Evolutionary conservation across 2,797 vertebrate species (phyloP), one percentile per base, ranked within the genome.

Genomic region (Gouania willdenowi): DNA sequence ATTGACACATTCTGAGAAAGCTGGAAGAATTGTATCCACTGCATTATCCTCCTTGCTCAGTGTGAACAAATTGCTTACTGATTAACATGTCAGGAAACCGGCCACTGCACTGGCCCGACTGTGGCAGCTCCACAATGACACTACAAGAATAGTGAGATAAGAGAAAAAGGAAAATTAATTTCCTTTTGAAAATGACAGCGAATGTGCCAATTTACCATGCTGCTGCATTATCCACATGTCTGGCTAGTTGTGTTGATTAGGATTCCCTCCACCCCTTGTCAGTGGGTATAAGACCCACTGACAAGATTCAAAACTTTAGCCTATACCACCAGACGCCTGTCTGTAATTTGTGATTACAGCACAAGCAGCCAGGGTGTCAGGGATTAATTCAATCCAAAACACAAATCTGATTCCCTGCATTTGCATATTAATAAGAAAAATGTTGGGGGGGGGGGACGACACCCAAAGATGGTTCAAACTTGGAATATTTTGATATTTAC

Each of bases 381-480:
- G 83, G 85, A 89, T 87, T 90, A 88, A 89, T 86, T 83, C 78
- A 83, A 86, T 86, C 85, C 82, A 77, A 55, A 54, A 57, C 59
- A 61, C 47, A 81, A 81, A 85, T 88, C 79, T 88, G 75, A 88
- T 86, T 83, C 79, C 71, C 61, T 46, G 71, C 61, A 90, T 90
- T 88, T 88, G 81, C 87, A 89, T 90, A 82, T 86, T 87, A 88
- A 88, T 89, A 70, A 87, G 79, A 81, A 65, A 79, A 74, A 64
- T 45, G 34, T 56, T 42, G 64, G 70, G 72, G 66, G 79, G 80
- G 86, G 72, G 77, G 85, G 75, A 71, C 51, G 63, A 80, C n/a
- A 58, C 68, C 57, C 76, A 35, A 77, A 75, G 66, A 81, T 65
- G 49, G 71, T 81, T 65, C 59, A 77, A 83, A 80, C 54, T 75